These are phyloP conservation scores for Patella ulyssiponensis DNA, from an alignment of 2,888 invertebrate genomes.

Conservation along the genomic window DNA sequence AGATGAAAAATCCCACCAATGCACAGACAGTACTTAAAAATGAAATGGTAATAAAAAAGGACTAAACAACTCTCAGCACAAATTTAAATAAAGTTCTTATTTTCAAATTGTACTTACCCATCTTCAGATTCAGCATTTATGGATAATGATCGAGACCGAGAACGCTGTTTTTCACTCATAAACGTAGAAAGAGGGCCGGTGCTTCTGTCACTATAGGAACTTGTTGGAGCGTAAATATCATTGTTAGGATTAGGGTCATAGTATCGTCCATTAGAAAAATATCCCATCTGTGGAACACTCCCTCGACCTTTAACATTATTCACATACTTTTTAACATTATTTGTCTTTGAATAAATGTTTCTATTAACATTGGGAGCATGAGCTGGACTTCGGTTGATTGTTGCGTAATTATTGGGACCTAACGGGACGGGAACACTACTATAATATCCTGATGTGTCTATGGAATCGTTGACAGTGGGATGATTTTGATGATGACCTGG, in stretches of 20 bases:
- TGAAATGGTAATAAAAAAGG: no score
- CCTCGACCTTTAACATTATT: conserved; percentile 23
- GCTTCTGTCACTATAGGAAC: conserved; percentile 63
- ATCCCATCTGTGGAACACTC: conserved; percentile 44
- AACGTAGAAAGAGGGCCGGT: conserved; percentile 59
- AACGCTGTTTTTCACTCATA: conserved; percentile 47
- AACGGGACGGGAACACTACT: conserved; percentile 60
- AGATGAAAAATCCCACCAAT: no score
- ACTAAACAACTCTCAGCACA: no score
- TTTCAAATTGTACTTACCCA: conserved; percentile 43
- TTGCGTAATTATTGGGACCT: conserved; percentile 32
- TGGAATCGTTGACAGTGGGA: conserved; percentile 39
- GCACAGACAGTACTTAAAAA: no score
- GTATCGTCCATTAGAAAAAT: conserved; percentile 62
- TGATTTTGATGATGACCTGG: conserved; percentile 43
- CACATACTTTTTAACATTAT: conserved; percentile 7
- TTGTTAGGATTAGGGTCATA: conserved; percentile 60
- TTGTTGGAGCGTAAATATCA: conserved; percentile 63
- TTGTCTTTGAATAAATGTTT: conserved; percentile 25
- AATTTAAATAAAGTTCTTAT: no score
- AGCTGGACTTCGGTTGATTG: conserved; percentile 11
- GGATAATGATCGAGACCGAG: conserved; percentile 48
- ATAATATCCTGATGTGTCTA: conserved; percentile 49
- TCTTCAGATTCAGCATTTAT: conserved; percentile 40
- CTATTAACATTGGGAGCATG: conserved; percentile 28